Conservation (phyloP, 1,140 invertebrate genomes). For the Caenorhabditis latens region DNA sequence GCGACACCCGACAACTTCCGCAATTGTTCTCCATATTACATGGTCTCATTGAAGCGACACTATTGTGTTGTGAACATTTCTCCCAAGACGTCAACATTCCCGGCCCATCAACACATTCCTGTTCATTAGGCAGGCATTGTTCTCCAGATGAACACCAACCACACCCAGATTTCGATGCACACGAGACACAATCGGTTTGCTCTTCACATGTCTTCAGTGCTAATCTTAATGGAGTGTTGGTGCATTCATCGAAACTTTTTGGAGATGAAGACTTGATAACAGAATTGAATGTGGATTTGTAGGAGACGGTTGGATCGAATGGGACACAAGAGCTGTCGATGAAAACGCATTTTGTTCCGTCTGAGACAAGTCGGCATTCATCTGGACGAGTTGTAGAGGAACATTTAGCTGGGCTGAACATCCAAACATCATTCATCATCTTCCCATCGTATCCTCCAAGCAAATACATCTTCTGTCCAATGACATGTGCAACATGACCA, state of each 20-base stretch:
- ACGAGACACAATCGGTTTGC: constrained; percentile 63
- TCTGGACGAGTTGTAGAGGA: constrained; percentile 59
- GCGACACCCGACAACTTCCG: constrained; percentile 69
- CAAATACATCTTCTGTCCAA: constrained; percentile 67
- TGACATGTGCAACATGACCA: constrained; percentile 71
- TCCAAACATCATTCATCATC: constrained; percentile 74
- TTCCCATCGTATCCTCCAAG: constrained; percentile 75
- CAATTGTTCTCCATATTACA: constrained; percentile 73
- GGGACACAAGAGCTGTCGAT: constrained; percentile 67
- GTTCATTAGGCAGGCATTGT: constrained; percentile 63
- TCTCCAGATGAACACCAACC: constrained; percentile 66
- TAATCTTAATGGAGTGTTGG: constrained; percentile 55
- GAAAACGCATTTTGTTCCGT: constrained; percentile 74
- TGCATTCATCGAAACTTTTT: constrained; percentile 65
- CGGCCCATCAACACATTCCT: constrained; percentile 65
- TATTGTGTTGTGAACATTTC: constrained; percentile 44
- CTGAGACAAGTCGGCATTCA: constrained; percentile 69
- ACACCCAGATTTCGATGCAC: constrained; percentile 64
- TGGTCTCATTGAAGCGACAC: constrained; percentile 56
- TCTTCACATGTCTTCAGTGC: constrained; percentile 63
- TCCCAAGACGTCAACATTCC: constrained; percentile 58
- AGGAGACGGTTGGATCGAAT: constrained; percentile 68
- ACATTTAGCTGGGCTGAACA: constrained; percentile 72
- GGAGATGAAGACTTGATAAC: constrained; percentile 70
- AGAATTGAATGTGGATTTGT: constrained; percentile 69